phyloP scores from a whole-genome alignment of 2,113 vertebrate genomes.

The Climacteris rufus region DNA sequence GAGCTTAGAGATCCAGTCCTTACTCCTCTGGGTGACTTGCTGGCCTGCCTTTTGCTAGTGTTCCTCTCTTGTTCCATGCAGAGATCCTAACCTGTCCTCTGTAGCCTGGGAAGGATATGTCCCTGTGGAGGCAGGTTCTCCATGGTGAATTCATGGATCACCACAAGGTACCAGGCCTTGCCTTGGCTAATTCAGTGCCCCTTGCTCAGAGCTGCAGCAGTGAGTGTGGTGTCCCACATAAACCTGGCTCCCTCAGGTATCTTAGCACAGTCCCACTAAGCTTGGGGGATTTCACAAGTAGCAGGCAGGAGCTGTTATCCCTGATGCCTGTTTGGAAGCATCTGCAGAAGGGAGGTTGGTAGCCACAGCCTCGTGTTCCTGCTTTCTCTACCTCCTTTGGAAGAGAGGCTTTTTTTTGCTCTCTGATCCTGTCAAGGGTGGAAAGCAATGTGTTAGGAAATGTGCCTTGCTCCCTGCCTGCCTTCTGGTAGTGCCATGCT shows the following conservation, averaged over 20 bases:
- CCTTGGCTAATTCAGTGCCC: not conserved
- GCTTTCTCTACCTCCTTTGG: not conserved
- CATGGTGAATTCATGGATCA: not conserved
- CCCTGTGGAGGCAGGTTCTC: not conserved
- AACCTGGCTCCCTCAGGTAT: not conserved
- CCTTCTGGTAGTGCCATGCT: not conserved
- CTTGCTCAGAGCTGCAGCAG: not conserved
- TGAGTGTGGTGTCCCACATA: not conserved
- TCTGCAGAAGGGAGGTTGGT: not conserved
- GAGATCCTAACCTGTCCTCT: accelerated
- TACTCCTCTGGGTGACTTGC: not conserved
- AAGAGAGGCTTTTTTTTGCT: not conserved
- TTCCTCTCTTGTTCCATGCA: not conserved
- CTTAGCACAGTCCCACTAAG: not conserved
- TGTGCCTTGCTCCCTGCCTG: not conserved
- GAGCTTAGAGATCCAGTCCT: not conserved
- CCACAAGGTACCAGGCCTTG: not conserved
- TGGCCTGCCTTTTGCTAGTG: not conserved
- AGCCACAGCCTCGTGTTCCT: not conserved
- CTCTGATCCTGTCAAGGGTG: not conserved
- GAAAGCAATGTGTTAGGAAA: not conserved
- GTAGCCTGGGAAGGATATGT: not conserved
- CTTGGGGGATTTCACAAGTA: not conserved
- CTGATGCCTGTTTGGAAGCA: accelerated
- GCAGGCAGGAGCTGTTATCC: not conserved